phyloP scores from a whole-genome alignment of 2,113 vertebrate genomes.

The Neotragus moschatus region DNA sequence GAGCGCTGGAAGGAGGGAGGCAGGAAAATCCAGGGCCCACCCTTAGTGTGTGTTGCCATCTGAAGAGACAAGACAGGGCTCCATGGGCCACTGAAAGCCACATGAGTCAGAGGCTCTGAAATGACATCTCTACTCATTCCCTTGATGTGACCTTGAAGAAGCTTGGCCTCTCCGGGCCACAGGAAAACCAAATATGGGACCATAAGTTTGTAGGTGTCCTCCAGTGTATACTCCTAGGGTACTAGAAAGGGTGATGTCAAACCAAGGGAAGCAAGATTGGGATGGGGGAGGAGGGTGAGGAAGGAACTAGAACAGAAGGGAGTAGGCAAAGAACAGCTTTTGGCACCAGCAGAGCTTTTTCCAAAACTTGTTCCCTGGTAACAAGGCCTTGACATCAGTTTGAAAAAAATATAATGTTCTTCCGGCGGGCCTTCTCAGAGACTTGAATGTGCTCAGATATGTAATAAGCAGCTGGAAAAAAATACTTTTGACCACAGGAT shows the following conservation, averaged over 20 bases:
- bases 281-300: rapidly evolving
- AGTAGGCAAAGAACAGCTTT: background rate
- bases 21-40: conserved; percentile 4
- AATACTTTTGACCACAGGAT: background rate
- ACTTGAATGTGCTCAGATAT: background rate
- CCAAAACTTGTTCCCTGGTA: background rate
- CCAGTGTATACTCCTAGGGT: background rate
- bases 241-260: background rate
- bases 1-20: background rate
- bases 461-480: conserved; percentile 33
- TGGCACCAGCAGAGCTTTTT: background rate
- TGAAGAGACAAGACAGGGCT: background rate
- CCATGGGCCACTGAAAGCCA: background rate
- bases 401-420: background rate
- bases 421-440: background rate
- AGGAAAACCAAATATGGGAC: background rate
- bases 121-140: conserved; percentile 35
- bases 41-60: background rate
- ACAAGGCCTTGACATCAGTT: background rate
- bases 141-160: background rate
- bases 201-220: background rate
- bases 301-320: background rate
- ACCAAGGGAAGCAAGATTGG: background rate
- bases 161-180: background rate
- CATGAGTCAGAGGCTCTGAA: conserved; percentile 50